Conservation (phyloP, 2,113 vertebrate species). For the Poecile atricapillus region DNA sequence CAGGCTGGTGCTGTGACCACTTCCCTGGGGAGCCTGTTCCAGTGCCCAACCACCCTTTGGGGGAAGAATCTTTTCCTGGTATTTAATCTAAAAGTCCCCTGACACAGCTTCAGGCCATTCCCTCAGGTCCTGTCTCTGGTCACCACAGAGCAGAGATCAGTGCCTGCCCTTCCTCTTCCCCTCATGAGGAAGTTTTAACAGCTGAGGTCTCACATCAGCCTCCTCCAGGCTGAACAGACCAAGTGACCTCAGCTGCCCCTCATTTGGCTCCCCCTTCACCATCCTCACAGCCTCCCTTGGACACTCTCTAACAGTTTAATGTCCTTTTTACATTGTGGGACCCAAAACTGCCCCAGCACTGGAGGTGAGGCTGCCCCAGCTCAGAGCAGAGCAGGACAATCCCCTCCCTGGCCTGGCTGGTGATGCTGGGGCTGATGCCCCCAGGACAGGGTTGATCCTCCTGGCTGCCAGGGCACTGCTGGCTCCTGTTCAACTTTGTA, state of each 20-base stretch:
- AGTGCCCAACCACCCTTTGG: rapidly evolving
- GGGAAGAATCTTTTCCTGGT: not conserved
- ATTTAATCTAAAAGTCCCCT: rapidly evolving
- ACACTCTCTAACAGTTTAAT: rapidly evolving
- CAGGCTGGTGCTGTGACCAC: not conserved
- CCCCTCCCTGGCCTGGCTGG: not conserved
- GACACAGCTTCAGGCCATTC: not conserved
- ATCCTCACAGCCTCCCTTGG: rapidly evolving
- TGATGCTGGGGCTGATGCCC: rapidly evolving
- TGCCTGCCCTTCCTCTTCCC: rapidly evolving
- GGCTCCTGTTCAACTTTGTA: rapidly evolving
- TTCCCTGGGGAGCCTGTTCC: not conserved
- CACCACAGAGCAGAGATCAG: not conserved
- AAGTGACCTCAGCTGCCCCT: rapidly evolving
- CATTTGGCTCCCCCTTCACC: rapidly evolving
- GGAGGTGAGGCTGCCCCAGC: rapidly evolving
- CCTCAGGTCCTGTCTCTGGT: rapidly evolving
- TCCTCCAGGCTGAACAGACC: not conserved
- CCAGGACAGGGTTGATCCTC: not conserved
- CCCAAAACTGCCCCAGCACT: not conserved
- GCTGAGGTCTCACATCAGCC: not conserved
- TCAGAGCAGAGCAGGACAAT: not conserved
- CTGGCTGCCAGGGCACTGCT: not conserved
- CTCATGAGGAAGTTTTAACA: rapidly evolving
- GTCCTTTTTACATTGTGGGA: rapidly evolving